Evolutionary conservation across 1,140 invertebrate genomes (phyloP).

Genomic region (Papilio xuthus): DNA sequence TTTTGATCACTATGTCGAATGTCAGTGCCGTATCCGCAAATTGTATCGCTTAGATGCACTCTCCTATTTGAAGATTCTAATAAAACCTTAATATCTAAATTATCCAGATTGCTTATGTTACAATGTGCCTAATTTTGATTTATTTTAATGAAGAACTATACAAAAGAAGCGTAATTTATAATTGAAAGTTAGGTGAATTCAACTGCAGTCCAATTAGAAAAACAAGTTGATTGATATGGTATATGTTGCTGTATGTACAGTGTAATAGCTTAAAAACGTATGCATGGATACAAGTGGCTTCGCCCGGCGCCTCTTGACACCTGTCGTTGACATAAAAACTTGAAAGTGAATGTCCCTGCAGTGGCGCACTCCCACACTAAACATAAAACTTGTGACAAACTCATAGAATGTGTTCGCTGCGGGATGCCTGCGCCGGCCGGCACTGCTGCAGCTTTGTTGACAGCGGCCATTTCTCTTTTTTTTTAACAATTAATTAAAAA

Average conservation of each 20-base stretch:
- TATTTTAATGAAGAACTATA: too few relatives aligned
- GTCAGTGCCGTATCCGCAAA: too few relatives aligned
- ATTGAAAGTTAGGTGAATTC: neutral
- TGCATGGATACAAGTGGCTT: neutral
- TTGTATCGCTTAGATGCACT: too few relatives aligned
- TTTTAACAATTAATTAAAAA: neutral
- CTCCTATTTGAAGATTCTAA: too few relatives aligned
- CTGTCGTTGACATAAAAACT: neutral
- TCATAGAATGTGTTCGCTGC: neutral
- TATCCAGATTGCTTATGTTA: too few relatives aligned
- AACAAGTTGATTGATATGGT: neutral
- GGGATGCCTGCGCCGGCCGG: neutral
- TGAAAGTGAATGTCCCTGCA: neutral
- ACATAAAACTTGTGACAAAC: constrained; percentile 4
- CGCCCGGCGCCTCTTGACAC: neutral
- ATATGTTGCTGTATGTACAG: neutral
- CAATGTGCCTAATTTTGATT: too few relatives aligned
- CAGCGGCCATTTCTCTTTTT: neutral
- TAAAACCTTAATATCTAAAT: too few relatives aligned
- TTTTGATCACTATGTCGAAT: too few relatives aligned
- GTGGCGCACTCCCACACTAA: constrained; percentile 7
- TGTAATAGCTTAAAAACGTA: neutral
- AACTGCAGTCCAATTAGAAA: neutral
- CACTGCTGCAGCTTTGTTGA: neutral
- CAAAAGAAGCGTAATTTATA: neutral